phyloP scores from a whole-genome alignment of 2,888 invertebrate genomes.

The Ennomos fuscantarius region DNA sequence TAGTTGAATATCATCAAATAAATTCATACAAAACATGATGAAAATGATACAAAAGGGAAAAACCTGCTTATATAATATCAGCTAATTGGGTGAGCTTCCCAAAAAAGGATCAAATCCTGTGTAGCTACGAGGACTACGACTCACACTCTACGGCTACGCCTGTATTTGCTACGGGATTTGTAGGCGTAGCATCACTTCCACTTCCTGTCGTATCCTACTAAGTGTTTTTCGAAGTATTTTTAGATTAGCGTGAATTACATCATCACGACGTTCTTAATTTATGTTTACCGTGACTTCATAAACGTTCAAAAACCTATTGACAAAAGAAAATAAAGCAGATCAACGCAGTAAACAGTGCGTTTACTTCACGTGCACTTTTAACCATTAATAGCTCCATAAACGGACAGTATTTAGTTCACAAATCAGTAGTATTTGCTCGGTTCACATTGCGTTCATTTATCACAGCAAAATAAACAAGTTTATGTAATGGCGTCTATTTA shows the following conservation, averaged over 20 bases:
- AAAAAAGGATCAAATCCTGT: constrained; percentile 16
- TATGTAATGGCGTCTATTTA: constrained; percentile 25
- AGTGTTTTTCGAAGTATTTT: too few relatives aligned
- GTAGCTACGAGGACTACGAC: constrained; percentile 22
- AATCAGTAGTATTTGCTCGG: constrained; percentile 13
- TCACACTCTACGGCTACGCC: constrained; percentile 17
- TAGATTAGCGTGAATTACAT: too few relatives aligned
- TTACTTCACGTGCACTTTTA: background rate
- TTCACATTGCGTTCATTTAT: constrained; percentile 22
- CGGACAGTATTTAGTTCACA: constrained; percentile 7
- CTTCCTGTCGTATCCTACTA: constrained; percentile 8
- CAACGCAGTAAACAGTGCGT: background rate
- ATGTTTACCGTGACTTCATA: background rate
- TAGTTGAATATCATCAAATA: too few relatives aligned
- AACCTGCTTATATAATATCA: too few relatives aligned
- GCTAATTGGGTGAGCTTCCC: background rate
- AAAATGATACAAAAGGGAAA: too few relatives aligned
- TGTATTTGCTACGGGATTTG: constrained; percentile 27
- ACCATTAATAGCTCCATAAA: constrained; percentile 6
- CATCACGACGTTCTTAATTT: too few relatives aligned
- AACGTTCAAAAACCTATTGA: constrained; percentile 4
- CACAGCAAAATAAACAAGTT: constrained; percentile 26
- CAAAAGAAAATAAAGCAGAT: constrained; percentile 3
- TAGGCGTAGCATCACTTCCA: constrained; percentile 13
- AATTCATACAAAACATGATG: too few relatives aligned